Evolutionary conservation across 2,888 invertebrate genomes (phyloP).

Genomic region (Pardosa pseudoannulata): DNA sequence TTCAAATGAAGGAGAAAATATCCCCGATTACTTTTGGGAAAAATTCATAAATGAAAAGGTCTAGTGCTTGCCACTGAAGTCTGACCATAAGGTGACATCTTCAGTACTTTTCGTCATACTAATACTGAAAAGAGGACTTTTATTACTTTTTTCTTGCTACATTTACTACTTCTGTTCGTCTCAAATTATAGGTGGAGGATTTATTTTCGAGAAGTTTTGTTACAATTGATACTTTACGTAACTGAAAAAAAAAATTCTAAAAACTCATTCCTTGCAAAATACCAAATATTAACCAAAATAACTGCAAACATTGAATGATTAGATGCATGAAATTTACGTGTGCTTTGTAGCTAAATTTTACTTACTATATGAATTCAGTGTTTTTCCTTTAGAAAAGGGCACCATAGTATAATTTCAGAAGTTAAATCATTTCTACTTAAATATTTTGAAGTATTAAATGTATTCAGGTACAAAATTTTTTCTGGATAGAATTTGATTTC

Average conservation of each 20-base stretch:
- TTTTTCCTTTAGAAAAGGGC: no score
- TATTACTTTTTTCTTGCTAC: not conserved
- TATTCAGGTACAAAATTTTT: no score
- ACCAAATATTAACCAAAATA: no score
- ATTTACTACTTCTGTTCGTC: not conserved
- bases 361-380: no score
- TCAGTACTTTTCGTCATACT: not conserved
- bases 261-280: not conserved
- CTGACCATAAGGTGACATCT: slow-evolving; percentile 2
- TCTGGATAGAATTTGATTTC: no score
- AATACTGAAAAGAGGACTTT: not conserved
- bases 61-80: not conserved
- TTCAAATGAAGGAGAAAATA: not conserved
- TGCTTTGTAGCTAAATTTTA: no score
- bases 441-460: no score
- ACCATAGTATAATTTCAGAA: no score
- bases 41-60: not conserved
- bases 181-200: not conserved
- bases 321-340: no score
- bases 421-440: no score
- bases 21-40: not conserved
- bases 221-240: not conserved
- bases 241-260: not conserved
- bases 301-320: no score
- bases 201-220: not conserved